Conservation (phyloP, 2,888 invertebrate species). For the Trypoxylon attenuatum region DNA sequence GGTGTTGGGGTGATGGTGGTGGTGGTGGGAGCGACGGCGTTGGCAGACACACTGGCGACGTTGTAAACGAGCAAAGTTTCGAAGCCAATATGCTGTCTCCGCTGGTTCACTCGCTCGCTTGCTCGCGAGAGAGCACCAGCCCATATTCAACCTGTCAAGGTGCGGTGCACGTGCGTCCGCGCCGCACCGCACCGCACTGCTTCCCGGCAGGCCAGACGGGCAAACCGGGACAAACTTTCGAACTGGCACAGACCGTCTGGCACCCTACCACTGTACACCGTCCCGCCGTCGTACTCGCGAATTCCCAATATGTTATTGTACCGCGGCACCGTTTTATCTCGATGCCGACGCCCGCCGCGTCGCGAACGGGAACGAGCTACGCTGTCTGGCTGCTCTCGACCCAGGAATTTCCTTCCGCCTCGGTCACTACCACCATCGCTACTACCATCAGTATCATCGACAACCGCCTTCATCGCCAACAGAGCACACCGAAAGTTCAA, state of each 20-base stretch:
- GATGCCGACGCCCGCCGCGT: conserved; percentile 24
- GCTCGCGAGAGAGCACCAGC: conserved; percentile 29
- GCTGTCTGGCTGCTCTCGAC: conserved; percentile 26
- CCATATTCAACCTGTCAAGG: conserved; percentile 64
- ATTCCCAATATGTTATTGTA: conserved; percentile 56
- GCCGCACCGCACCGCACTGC: conserved; percentile 10
- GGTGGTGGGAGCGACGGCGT: not conserved
- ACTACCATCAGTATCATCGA: too few relatives aligned
- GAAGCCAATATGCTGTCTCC: conserved; percentile 62
- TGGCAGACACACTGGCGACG: conserved; percentile 27
- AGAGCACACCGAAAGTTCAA: conserved; percentile 29
- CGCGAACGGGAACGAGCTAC: conserved; percentile 25
- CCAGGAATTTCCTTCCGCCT: conserved; percentile 39
- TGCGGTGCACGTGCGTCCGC: conserved; percentile 54
- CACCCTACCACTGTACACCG: conserved; percentile 52
- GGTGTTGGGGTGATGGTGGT: too few relatives aligned
- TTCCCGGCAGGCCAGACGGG: conserved; percentile 60
- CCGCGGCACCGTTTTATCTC: conserved; percentile 50
- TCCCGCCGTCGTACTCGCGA: conserved; percentile 38
- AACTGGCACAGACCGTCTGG: conserved; percentile 73
- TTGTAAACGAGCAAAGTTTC: conserved; percentile 64
- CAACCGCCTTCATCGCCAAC: too few relatives aligned
- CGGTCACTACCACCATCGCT: too few relatives aligned
- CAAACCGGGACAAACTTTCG: conserved; percentile 72
- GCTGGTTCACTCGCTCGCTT: conserved; percentile 9